Evolutionary conservation across 2,888 invertebrate species (phyloP), one percentile per base, ranked within the genome.

Genomic region (Xestia ashworthii): DNA sequence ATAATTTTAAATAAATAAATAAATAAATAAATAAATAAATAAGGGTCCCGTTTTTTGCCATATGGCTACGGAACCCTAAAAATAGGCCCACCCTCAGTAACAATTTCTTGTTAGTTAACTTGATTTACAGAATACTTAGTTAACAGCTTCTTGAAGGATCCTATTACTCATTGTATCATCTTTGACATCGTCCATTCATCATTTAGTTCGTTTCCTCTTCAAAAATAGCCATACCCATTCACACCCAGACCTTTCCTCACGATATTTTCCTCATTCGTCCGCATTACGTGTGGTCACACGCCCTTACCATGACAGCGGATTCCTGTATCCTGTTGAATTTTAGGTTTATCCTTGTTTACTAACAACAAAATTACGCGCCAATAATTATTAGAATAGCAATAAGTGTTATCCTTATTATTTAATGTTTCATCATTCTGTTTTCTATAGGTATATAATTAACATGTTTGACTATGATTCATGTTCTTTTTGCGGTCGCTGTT

Each of bases 211-310:
- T 6, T 65, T 65, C 14, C n/a, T 65, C 9, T 65, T 14, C n/a
- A n/a, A 4, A 65, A 60, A 60, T 60, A 60, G 19, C 25, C 32
- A 9, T 19, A 60, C 60, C 19, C 60, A 32, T 19, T 32, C 60
- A 60, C 4, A 60, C 6, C n/a, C 3, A 5, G 6, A 44, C 44
- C 14, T 4, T 60, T 44, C n/a, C 38, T 44, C 44, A 44, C 12
- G 14, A 65, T 14, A n/a, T 44, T 65, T 65, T 65, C 65, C 44
- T 65, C 65, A n/a, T 62, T 50, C 50, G 50, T 50, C 22, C 50
- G 22, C 22, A 50, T 19, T 32, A 9, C 3, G 16, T 38, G 19
- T 16, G 3, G 8, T 60, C 32, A 60, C 60, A 32, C 32, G 9
- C 19, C 60, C 22, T 62, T 22, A 11, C 12, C n/a, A 41, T 19